Conservation (phyloP, 2,888 invertebrate species). For the Dolichopus griseipennis region DNA sequence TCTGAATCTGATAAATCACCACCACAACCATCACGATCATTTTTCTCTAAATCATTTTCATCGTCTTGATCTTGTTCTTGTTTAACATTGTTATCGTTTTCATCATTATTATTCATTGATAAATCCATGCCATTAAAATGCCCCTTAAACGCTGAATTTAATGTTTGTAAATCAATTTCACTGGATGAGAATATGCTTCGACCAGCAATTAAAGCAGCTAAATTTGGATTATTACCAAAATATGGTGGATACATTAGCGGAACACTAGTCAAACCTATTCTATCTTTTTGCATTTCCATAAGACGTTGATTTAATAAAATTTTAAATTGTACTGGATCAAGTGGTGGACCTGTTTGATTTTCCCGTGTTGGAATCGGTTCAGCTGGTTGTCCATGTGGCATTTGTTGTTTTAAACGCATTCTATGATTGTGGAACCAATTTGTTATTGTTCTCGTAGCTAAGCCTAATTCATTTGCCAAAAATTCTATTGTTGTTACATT, state of each 20-base stretch:
- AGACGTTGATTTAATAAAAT: constrained; percentile 80
- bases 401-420: constrained; percentile 91
- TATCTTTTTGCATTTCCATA: constrained; percentile 76
- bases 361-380: constrained; percentile 68
- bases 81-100: constrained; percentile 47
- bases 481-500: constrained; percentile 94
- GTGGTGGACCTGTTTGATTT: constrained; percentile 60
- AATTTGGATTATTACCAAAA: constrained; percentile 64
- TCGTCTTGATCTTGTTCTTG: constrained; percentile 51
- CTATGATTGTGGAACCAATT: constrained; percentile 99
- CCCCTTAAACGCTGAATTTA: constrained; percentile 59
- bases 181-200: constrained; percentile 53
- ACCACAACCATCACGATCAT: constrained; percentile 32
- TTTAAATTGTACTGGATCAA: constrained; percentile 87
- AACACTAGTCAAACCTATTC: constrained; percentile 67
- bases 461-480: constrained; percentile 78
- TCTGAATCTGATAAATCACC: constrained; percentile 26
- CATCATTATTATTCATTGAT: constrained; percentile 43
- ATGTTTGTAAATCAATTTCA: constrained; percentile 48
- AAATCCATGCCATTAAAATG: constrained; percentile 78
- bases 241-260: constrained; percentile 72
- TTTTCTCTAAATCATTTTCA: constrained; percentile 51
- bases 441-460: constrained; percentile 92
- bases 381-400: constrained; percentile 64
- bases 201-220: constrained; percentile 64